Base-by-base conservation (phyloP, 2,888 invertebrate species). In the Caenorhabditis sp. region DNA sequence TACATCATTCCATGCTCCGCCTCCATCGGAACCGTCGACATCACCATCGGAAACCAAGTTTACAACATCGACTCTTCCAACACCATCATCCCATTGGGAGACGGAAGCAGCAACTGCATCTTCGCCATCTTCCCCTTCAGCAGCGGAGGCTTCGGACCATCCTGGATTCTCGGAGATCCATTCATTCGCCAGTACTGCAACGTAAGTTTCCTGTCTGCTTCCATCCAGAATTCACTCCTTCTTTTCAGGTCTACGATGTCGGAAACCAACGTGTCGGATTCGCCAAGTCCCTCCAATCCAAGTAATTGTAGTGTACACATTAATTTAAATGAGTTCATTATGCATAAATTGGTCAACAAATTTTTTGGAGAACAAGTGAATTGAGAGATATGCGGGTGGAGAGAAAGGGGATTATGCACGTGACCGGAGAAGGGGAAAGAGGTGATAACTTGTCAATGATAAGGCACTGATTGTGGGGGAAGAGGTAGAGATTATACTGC, bases 141-240 rank as follows among this genome's bases (percentile, higher is more conserved):
- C 74, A 81, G 76, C 60, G 82, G 80, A 58, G 85, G 85, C 6
- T 82, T 85, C 58, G 85, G 85, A 62, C 82, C 82, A 82, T 86
- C 71, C 20, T 87, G 87, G 87, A 85, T 85, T 61, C 81, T 87
- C 26, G 86, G 86, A 70, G 86, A 87, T 79, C 86, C 86, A 70
- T 87, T 84, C 81, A 85, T 86, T 50, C 79, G 86, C 53, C 85
- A 85, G 67, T 85, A 82, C 68, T 86, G 86, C 67, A 85, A 85
- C 70, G 84, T 84, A 13, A 72, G 83, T 67, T 22, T 1, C 6
- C 18, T 18, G 1, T 2, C 5, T 20, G 1, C 2, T 20, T 28
- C 32, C 0, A n/a, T 20, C 18, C 1, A 20, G 8, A 56, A 37
- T 9, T 26, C 9, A n/a, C n/a, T n/a, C n/a, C n/a, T n/a, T 64